A percentile compares a stretch with the other conserved stretches of the same genome.
Conservation (phyloP, 1,140 invertebrate genomes). For the Drosophila rhopaloa region DNA sequence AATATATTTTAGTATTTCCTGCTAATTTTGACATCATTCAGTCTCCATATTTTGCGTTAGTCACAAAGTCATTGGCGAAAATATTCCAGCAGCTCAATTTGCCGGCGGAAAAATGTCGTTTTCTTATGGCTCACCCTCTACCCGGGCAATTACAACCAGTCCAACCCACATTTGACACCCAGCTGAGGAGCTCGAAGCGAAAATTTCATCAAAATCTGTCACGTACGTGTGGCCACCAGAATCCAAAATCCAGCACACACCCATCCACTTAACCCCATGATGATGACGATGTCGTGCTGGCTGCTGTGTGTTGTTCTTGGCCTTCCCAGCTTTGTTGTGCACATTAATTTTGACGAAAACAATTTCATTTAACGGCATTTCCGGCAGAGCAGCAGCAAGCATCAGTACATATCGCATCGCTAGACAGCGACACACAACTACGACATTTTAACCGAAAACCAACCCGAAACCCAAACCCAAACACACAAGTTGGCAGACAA, state of each 20-base stretch:
- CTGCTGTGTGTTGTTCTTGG: slow-evolving; percentile 14
- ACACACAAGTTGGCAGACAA: slow-evolving; percentile 39
- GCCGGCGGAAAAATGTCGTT: slow-evolving; percentile 9
- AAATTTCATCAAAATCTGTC: slow-evolving; percentile 77
- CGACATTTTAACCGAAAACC: slow-evolving; percentile 54
- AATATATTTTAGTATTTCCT: slow-evolving; percentile 8
- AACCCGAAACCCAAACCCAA: slow-evolving; percentile 7
- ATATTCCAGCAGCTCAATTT: slow-evolving; percentile 28
- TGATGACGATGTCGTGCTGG: slow-evolving; percentile 26
- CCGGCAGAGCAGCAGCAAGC: slow-evolving; percentile 48
- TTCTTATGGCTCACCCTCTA: slow-evolving; percentile 12
- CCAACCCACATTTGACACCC: slow-evolving; percentile 41
- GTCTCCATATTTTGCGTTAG: not conserved
- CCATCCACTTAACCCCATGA: slow-evolving; percentile 61
- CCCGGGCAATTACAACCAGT: slow-evolving; percentile 56
- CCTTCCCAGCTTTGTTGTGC: slow-evolving; percentile 46
- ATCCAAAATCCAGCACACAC: slow-evolving; percentile 23
- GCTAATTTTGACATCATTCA: slow-evolving; percentile 33
- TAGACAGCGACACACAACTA: slow-evolving; percentile 23
- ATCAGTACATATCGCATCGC: slow-evolving; percentile 30
- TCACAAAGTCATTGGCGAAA: slow-evolving; percentile 14
- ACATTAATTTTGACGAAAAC: slow-evolving; percentile 79
- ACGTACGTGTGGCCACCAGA: slow-evolving; percentile 54
- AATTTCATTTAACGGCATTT: slow-evolving; percentile 77
- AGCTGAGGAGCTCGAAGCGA: slow-evolving; percentile 17